These are phyloP conservation scores for Thereva unica DNA, from an alignment of 2,888 invertebrate genomes.

Conservation along the genomic window DNA sequence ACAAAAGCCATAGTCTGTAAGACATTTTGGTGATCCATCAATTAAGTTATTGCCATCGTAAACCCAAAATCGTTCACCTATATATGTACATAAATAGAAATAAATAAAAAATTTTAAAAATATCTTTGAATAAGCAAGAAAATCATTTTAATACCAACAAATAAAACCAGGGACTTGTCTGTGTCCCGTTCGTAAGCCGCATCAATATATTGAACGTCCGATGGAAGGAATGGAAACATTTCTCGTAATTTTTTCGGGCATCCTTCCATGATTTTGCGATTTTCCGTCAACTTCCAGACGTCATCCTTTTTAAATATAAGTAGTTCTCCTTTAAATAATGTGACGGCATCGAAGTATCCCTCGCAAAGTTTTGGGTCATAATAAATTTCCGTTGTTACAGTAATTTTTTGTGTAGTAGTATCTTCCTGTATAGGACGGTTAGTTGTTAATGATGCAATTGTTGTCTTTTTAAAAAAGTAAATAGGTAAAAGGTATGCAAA, in stretches of 20 bases:
- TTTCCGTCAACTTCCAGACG: slow-evolving; percentile 67
- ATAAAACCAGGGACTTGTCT: slow-evolving; percentile 71
- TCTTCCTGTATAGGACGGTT: slow-evolving; percentile 5
- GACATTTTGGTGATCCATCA: slow-evolving; percentile 61
- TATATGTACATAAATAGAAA: slow-evolving; percentile 45
- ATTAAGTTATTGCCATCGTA: slow-evolving; percentile 65
- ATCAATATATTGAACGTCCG: slow-evolving; percentile 63
- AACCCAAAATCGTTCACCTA: slow-evolving; percentile 71
- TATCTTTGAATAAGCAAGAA: background rate
- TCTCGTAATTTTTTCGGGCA: slow-evolving; percentile 64
- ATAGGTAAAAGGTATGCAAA: too few species aligned
- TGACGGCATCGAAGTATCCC: slow-evolving; percentile 70
- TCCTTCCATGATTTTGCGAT: slow-evolving; percentile 57
- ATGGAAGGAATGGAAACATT: slow-evolving; percentile 66
- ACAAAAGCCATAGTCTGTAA: slow-evolving; percentile 67
- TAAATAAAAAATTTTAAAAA: slow-evolving; percentile 11
- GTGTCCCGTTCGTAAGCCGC: slow-evolving; percentile 70
- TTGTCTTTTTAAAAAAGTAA: background rate
- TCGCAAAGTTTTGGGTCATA: slow-evolving; percentile 66
- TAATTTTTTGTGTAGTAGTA: slow-evolving; percentile 37
- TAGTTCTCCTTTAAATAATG: slow-evolving; percentile 64
- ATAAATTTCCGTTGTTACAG: slow-evolving; percentile 44
- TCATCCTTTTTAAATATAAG: slow-evolving; percentile 68
- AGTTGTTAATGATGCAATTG: slow-evolving; percentile 17
- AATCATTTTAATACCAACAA: slow-evolving; percentile 60